phyloP scores from a whole-genome alignment of 2,888 invertebrate genomes.

The Drosophila leonis region DNA sequence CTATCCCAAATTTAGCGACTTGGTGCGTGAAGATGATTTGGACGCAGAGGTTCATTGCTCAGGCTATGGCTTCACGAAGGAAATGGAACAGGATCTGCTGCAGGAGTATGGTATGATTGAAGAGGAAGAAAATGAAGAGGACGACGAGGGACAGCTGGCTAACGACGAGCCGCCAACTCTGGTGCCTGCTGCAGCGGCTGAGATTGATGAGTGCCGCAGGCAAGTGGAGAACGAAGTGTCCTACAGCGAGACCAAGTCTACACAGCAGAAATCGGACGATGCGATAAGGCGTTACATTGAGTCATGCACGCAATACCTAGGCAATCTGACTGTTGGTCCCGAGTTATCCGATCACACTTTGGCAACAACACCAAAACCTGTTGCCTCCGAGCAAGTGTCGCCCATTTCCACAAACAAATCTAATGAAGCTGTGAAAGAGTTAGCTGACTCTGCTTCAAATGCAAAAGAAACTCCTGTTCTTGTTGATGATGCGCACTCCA shows the following conservation, averaged over 20 bases:
- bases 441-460: not conserved
- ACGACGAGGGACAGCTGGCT: constrained; percentile 74
- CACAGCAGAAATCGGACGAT: constrained; percentile 85
- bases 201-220: constrained; percentile 83
- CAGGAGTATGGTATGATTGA: constrained; percentile 87
- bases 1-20: constrained; percentile 91
- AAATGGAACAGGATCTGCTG: constrained; percentile 91
- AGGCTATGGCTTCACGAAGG: constrained; percentile 95
- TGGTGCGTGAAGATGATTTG: constrained; percentile 91
- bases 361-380: constrained; percentile 1
- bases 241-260: constrained; percentile 85
- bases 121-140: constrained; percentile 76
- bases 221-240: constrained; percentile 84
- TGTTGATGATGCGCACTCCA: constrained; percentile 58
- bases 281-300: constrained; percentile 84
- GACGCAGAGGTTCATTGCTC: constrained; percentile 97
- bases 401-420: not conserved
- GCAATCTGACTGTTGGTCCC: constrained; percentile 66
- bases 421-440: not conserved
- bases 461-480: not conserved
- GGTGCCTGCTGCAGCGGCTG: constrained; percentile 77
- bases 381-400: constrained; percentile 6
- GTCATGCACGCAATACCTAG: constrained; percentile 84
- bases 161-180: constrained; percentile 57
- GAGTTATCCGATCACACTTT: constrained; percentile 57